phyloP scores from a whole-genome alignment of 1,140 invertebrate genomes.

The Pygmarrhopalites habei region DNA sequence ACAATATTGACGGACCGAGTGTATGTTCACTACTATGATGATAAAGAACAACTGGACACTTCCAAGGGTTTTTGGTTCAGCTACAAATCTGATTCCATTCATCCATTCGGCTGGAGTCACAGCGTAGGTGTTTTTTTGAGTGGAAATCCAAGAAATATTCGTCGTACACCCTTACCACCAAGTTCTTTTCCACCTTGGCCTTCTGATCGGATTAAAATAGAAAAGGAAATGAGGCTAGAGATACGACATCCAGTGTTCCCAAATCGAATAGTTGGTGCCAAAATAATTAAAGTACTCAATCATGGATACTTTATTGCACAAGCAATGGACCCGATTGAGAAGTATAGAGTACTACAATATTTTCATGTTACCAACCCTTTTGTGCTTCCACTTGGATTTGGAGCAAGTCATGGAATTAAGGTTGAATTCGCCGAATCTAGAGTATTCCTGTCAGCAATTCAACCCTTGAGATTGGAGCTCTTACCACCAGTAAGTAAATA shows the following conservation, averaged over 20 bases:
- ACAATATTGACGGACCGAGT: too few relatives aligned
- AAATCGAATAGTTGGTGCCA: neutral
- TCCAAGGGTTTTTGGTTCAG: neutral
- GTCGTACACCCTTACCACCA: neutral
- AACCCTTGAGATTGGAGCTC: neutral
- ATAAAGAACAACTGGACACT: too few relatives aligned
- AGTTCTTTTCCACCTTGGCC: neutral
- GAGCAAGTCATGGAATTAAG: neutral
- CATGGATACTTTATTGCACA: neutral
- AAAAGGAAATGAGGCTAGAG: neutral
- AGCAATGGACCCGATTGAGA: neutral
- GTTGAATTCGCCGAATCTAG: neutral
- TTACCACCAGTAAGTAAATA: neutral
- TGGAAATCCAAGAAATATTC: neutral
- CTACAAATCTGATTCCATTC: neutral
- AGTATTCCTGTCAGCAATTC: too few relatives aligned
- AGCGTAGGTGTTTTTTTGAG: neutral
- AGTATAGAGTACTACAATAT: neutral
- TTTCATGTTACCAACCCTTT: neutral
- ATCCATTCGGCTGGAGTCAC: constrained; percentile 9
- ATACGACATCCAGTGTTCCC: neutral
- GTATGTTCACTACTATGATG: too few relatives aligned
- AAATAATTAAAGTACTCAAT: neutral
- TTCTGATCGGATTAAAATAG: neutral
- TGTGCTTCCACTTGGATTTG: neutral